Evolutionary conservation across 2,888 invertebrate genomes (phyloP).

Genomic region (Drosophila merina): DNA sequence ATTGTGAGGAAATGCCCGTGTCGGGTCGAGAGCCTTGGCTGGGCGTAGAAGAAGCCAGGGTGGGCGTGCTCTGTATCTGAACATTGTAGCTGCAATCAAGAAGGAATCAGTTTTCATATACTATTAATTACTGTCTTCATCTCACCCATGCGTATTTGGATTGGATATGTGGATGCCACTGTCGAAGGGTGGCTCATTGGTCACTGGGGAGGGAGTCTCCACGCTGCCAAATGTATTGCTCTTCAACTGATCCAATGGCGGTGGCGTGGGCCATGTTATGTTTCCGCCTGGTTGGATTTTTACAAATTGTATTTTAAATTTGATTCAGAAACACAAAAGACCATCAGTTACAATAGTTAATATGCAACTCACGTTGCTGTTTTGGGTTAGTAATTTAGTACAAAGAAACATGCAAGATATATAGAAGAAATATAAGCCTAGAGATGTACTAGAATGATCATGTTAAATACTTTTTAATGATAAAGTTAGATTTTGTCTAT

Average conservation of each 20-base stretch:
- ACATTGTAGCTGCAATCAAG: conserved; percentile 80
- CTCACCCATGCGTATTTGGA: conserved; percentile 84
- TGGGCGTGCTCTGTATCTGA: conserved; percentile 82
- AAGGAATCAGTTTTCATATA: rapidly evolving
- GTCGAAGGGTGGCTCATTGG: conserved; percentile 82
- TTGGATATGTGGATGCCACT: conserved; percentile 80
- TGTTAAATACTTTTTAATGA: no score
- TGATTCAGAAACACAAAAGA: background rate
- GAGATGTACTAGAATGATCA: conserved; percentile 10
- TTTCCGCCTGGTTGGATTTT: conserved; percentile 77
- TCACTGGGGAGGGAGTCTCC: conserved; percentile 83
- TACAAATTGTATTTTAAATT: background rate
- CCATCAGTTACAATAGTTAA: conserved; percentile 52
- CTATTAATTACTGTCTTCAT: background rate
- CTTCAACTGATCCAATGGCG: conserved; percentile 82
- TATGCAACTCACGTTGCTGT: conserved; percentile 21
- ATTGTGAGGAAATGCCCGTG: conserved; percentile 77
- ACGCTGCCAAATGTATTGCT: conserved; percentile 83
- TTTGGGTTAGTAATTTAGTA: conserved; percentile 52
- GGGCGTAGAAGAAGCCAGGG: conserved; percentile 77
- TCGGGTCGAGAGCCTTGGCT: conserved; percentile 81
- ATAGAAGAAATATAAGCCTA: conserved; percentile 11
- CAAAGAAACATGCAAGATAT: conserved; percentile 64
- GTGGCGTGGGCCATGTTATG: conserved; percentile 82
- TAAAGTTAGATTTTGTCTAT: no score